Evolutionary conservation across 2,113 vertebrate genomes (phyloP).

Genomic region (Brachyhypopomus occidentalis): DNA sequence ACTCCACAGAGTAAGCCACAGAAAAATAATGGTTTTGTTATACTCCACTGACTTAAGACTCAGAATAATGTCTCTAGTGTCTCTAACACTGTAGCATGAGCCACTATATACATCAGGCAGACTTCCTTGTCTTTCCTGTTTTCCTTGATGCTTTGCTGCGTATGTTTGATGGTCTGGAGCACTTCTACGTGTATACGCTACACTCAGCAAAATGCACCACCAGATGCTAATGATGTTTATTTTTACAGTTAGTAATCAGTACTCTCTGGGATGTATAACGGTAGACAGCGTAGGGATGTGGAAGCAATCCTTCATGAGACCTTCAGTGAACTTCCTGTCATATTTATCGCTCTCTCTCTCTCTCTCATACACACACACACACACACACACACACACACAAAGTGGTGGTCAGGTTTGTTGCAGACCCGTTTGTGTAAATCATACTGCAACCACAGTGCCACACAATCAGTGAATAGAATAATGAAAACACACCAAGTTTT

Average conservation of each 20-base stretch:
- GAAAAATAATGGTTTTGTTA: too few species aligned
- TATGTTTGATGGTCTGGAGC: constrained; percentile 72
- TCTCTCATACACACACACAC: too few species aligned
- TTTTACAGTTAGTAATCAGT: constrained; percentile 71
- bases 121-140: too few species aligned
- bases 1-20: too few species aligned
- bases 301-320: not conserved
- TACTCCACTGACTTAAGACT: too few species aligned
- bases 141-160: constrained; percentile 41
- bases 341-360: too few species aligned
- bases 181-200: too few species aligned
- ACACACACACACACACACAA: constrained; percentile 49
- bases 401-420: constrained; percentile 50
- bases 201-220: constrained; percentile 45
- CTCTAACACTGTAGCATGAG: too few species aligned
- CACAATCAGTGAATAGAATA: constrained; percentile 59
- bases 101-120: too few species aligned
- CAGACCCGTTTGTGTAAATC: constrained; percentile 65
- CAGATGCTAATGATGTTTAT: constrained; percentile 69
- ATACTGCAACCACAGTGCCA: constrained; percentile 64
- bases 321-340: constrained; percentile 4
- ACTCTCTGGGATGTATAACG: constrained; percentile 58
- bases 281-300: constrained; percentile 27
- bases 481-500: constrained; percentile 15
- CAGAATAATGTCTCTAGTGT: too few species aligned